These are phyloP conservation scores for Dreissena polymorpha DNA, from an alignment of 1,140 invertebrate genomes.

Conservation along the genomic window DNA sequence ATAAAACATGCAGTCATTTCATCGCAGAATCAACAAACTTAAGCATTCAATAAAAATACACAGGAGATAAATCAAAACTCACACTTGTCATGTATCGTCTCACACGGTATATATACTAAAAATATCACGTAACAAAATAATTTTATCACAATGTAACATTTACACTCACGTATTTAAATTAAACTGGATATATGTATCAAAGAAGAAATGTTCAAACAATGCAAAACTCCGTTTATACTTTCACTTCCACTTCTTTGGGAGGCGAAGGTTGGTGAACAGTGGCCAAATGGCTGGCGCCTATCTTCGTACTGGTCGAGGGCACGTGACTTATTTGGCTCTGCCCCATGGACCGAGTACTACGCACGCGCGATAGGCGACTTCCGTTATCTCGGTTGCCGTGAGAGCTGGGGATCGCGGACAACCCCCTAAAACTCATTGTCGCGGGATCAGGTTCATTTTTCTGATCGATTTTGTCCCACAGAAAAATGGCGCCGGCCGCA, in stretches of 20 bases:
- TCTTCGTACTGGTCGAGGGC: background rate
- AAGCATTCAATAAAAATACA: too few species aligned
- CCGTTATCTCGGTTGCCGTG: background rate
- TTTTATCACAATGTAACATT: too few species aligned
- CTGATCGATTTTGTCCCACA: slow-evolving; percentile 44
- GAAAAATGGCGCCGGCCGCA: slow-evolving; percentile 31
- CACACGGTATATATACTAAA: too few species aligned
- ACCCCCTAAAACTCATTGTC: slow-evolving; percentile 26
- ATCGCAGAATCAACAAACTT: too few species aligned
- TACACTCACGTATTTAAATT: too few species aligned
- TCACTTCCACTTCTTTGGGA: background rate
- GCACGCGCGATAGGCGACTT: background rate
- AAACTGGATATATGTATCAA: too few species aligned
- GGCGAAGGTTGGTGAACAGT: background rate
- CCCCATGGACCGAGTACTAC: background rate
- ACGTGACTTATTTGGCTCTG: background rate
- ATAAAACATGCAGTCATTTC: too few species aligned
- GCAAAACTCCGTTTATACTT: background rate
- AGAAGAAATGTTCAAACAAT: too few species aligned
- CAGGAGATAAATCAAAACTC: too few species aligned
- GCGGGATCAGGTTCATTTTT: background rate
- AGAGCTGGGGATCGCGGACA: slow-evolving; percentile 32
- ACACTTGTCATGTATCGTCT: too few species aligned
- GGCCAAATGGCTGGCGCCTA: background rate
- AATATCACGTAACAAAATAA: too few species aligned